Percentiles rank a stretch among this genome's conserved stretches.
Conservation (phyloP, 1,140 invertebrate species). For the Aplysia californica region DNA sequence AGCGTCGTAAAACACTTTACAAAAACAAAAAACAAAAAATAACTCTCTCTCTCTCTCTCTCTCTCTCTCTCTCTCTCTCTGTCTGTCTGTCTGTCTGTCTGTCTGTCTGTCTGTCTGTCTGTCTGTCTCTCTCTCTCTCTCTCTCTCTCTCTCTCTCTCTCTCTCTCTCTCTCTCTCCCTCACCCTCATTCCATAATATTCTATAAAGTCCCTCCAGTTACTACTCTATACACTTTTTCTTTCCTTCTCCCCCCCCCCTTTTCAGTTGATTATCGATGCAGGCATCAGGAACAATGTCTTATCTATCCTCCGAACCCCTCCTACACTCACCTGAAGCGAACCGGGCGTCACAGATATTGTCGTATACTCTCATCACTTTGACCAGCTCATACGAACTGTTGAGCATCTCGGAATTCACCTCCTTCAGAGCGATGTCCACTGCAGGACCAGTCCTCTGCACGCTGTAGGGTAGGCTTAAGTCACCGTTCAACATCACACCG, state of each 20-base stretch:
- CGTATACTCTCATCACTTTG: constrained; percentile 33
- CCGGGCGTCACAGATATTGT: constrained; percentile 36
- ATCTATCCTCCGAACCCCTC: background rate
- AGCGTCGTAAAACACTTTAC: too few relatives aligned
- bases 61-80: background rate
- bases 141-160: background rate
- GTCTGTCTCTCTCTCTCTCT: constrained; percentile 6
- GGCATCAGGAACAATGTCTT: background rate
- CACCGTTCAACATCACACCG: constrained; percentile 37
- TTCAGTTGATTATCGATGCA: background rate
- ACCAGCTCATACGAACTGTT: constrained; percentile 39
- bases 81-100: background rate
- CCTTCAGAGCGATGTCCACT: constrained; percentile 47
- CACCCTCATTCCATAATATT: background rate
- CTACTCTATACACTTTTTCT: too few relatives aligned
- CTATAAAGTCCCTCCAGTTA: too few relatives aligned
- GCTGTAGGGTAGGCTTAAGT: constrained; percentile 38
- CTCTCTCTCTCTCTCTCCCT: background rate
- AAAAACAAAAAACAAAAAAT: too few relatives aligned
- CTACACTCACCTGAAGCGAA: constrained; percentile 20
- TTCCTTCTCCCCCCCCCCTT: too few relatives aligned
- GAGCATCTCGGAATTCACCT: constrained; percentile 45
- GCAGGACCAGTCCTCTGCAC: constrained; percentile 42
- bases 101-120: background rate
- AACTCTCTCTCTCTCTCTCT: too few relatives aligned